Conservation (phyloP, 2,797 vertebrate genomes). For the Aulostomus chinensis region DNA sequence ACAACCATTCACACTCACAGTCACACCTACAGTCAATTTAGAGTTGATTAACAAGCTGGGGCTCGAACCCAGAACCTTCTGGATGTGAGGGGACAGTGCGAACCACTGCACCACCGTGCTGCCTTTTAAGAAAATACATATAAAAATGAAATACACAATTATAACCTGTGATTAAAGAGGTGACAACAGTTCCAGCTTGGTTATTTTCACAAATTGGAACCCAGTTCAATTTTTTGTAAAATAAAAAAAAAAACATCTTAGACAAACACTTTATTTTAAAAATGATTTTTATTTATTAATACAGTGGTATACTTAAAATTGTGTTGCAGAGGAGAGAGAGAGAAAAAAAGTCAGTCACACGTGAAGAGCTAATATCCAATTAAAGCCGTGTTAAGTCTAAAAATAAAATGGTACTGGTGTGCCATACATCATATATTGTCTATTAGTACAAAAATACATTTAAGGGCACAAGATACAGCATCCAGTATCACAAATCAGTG, state of each 20-base stretch:
- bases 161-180: too few species aligned
- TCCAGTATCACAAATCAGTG: constrained; percentile 95
- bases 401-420: constrained; percentile 93
- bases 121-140: too few species aligned
- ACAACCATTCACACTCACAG: too few species aligned
- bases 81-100: too few species aligned
- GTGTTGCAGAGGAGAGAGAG: constrained; percentile 85
- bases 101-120: too few species aligned
- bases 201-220: too few species aligned
- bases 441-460: constrained; percentile 99
- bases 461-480: constrained; percentile 97
- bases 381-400: constrained; percentile 96
- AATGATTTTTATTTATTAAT: constrained; percentile 96
- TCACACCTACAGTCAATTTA: too few species aligned
- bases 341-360: constrained; percentile 86
- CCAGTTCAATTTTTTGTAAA: not conserved
- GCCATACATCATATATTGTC: constrained; percentile 96
- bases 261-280: constrained; percentile 88
- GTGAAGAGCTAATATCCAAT: constrained; percentile 92
- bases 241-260: constrained; percentile 4
- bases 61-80: too few species aligned
- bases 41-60: too few species aligned
- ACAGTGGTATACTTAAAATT: constrained; percentile 94
- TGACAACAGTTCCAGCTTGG: too few species aligned
- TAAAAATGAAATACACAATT: too few species aligned